These are phyloP conservation scores for Euplexia lucipara DNA, from an alignment of 2,888 invertebrate genomes.

Conservation along the genomic window DNA sequence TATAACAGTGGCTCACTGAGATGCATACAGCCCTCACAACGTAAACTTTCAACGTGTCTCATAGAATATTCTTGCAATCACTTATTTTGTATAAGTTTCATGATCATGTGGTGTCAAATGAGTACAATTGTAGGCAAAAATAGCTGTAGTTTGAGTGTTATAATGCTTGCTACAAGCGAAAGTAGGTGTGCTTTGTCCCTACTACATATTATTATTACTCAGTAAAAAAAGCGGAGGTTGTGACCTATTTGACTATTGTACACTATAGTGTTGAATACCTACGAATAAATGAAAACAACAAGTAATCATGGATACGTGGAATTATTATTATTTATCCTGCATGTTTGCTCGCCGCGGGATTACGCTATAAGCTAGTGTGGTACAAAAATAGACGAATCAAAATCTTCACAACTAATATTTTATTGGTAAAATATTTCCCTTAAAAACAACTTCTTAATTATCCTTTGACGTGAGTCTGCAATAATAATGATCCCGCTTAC, in stretches of 20 bases:
- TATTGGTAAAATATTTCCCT: no score
- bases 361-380: constrained; percentile 18
- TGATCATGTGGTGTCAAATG: background rate
- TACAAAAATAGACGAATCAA: constrained; percentile 20
- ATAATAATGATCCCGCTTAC: background rate
- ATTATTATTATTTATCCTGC: constrained; percentile 47
- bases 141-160: no score
- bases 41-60: no score
- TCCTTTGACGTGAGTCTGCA: background rate
- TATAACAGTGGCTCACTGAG: no score
- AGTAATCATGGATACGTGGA: constrained; percentile 40
- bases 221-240: background rate
- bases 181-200: background rate
- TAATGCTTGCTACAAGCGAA: no score
- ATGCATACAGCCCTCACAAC: no score
- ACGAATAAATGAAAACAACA: constrained; percentile 15
- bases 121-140: background rate
- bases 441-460: no score
- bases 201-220: background rate
- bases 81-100: background rate
- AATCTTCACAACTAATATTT: background rate
- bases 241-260: constrained; percentile 6
- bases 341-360: constrained; percentile 44
- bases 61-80: background rate
- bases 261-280: no score